Percentiles rank a stretch among this genome's conserved stretches.
Conservation (phyloP, 2,113 vertebrate genomes). For the Coturnix japonica region DNA sequence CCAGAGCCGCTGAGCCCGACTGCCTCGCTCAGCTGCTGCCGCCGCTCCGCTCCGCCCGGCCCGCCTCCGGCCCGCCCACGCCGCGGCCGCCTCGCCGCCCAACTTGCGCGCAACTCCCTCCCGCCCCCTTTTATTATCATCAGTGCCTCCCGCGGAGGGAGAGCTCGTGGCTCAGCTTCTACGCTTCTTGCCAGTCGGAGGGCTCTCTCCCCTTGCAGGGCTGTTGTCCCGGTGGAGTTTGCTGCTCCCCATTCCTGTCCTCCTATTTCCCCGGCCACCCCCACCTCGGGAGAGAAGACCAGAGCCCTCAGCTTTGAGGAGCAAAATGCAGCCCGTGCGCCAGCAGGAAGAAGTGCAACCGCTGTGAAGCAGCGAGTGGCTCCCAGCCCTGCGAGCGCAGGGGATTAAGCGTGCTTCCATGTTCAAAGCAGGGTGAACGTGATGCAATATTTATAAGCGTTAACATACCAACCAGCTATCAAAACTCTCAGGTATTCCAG, state of each 20-base stretch:
- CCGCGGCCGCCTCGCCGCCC: too few species aligned
- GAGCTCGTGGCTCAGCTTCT: neutral
- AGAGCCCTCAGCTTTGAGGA: neutral
- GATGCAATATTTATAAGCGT: conserved; percentile 2
- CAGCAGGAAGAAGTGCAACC: neutral
- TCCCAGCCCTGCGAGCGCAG: fast-evolving
- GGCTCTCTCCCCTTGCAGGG: neutral
- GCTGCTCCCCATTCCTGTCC: fast-evolving
- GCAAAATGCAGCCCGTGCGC: neutral
- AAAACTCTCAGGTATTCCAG: neutral
- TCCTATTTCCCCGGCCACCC: neutral
- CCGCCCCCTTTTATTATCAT: neutral
- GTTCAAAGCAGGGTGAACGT: neutral
- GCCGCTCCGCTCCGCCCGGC: neutral
- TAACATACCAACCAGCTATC: neutral
- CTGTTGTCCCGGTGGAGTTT: neutral
- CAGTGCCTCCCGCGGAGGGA: too few species aligned
- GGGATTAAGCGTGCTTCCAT: neutral
- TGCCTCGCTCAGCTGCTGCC: too few species aligned
- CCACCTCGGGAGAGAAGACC: neutral
- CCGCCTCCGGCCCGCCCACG: neutral
- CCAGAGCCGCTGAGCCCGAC: neutral
- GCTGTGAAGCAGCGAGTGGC: fast-evolving
- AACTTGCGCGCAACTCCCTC: neutral
- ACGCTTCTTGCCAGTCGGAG: neutral